Evolutionary conservation across 2,113 vertebrate genomes (phyloP), one percentile per base, ranked within the genome.

Genomic region (Cyanoramphus novaezelandiae): DNA sequence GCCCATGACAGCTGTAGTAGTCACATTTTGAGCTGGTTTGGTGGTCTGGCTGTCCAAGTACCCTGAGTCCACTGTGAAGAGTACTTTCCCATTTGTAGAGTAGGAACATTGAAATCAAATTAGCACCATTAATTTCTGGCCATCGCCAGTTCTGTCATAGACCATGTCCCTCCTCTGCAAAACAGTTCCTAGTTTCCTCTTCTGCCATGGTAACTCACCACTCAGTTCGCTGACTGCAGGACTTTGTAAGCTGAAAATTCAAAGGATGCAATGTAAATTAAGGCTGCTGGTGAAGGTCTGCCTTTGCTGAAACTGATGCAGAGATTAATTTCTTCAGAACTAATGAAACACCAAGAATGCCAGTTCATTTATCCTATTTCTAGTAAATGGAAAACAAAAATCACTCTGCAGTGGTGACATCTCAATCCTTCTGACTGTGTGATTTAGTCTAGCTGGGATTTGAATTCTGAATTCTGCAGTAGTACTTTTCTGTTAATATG

Each of bases 401-500:
- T 94, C 88, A 88, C 65, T 95, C 82, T 90, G 88, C 72, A 74
- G 72, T 93, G 81, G 97, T 98, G 97, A 98, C 98, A 98, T 97
- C 97, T 98, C 98, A 98, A 97, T 98, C 97, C 95, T 97, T 97
- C 93, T 96, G 96, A 94, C 96, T 97, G 64, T 64, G 90, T 95
- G 97, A 97, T 96, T 97, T 97, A 96, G 96, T 96, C 95, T 97
- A 96, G 94, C 97, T 94, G 96, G 97, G 97, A 98, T 98, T 98
- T 97, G 97, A 96, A 97, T 98, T 98, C 96, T 95, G 96, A 98
- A 97, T 98, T 98, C 97, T 98, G 93, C 97, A 97, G 94, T 97
- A 94, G 97, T 96, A 97, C 96, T 98, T 98, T 95, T 96, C 97
- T 97, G 97, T 98, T 99, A 98, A 98, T 99, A 97, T 97, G 96